phyloP scores from a whole-genome alignment of 1,140 invertebrate genomes.

The Stegodyphus dumicola region DNA sequence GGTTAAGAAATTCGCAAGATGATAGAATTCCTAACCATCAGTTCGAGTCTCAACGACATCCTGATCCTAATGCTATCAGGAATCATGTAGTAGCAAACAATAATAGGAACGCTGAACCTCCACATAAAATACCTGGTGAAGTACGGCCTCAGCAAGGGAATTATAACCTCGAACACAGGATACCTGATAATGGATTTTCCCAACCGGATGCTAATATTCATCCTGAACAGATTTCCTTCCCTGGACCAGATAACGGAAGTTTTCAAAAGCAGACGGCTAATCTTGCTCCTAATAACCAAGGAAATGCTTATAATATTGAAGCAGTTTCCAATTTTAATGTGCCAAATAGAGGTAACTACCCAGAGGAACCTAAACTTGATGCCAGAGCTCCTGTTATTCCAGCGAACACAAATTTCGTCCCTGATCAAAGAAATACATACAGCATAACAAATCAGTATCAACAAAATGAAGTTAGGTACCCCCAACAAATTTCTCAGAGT shows the following conservation, averaged over 20 bases:
- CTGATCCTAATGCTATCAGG: background rate
- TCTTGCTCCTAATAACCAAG: too few species aligned
- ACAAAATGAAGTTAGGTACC: slow-evolving; percentile 10
- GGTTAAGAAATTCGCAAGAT: background rate
- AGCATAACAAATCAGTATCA: background rate
- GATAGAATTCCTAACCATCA: slow-evolving; percentile 11
- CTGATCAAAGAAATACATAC: background rate
- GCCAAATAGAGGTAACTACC: background rate
- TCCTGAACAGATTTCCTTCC: slow-evolving; percentile 5
- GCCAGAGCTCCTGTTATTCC: slow-evolving; percentile 11
- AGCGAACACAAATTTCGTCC: slow-evolving; percentile 8
- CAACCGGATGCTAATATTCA: slow-evolving; percentile 24
- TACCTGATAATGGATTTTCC: slow-evolving; percentile 9
- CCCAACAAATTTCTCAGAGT: background rate
- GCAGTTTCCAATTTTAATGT: background rate
- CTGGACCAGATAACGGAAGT: slow-evolving; percentile 4
- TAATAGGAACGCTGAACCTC: background rate
- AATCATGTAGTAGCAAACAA: background rate
- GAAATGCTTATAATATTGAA: background rate
- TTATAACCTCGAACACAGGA: slow-evolving; percentile 11
- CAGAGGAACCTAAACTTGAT: slow-evolving; percentile 7
- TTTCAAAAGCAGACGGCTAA: background rate
- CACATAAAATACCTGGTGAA: background rate
- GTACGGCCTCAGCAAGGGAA: background rate
- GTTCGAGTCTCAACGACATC: slow-evolving; percentile 27